These are phyloP conservation scores for Phyllotreta striolata DNA, from an alignment of 2,888 invertebrate genomes.

Conservation along the genomic window DNA sequence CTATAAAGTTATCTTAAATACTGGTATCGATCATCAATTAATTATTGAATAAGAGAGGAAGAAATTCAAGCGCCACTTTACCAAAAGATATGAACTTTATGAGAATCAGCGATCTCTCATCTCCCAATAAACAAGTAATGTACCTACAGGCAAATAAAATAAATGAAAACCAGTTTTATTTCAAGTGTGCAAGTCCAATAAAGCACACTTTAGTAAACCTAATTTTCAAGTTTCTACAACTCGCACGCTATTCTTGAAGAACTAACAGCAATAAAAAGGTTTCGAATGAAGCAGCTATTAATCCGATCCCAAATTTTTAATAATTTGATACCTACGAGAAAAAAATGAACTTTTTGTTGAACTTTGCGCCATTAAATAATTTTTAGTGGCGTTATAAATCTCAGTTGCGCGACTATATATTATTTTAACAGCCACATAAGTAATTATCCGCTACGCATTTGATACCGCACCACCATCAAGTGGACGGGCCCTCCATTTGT, in stretches of 20 bases:
- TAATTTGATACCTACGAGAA: conserved; percentile 6
- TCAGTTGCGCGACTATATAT: conserved; percentile 20
- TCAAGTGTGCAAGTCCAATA: no score
- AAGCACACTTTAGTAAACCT: no score
- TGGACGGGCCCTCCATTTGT: conserved; percentile 8
- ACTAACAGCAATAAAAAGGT: conserved; percentile 1
- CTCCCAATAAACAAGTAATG: neutral
- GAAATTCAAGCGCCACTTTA: conserved; percentile 6
- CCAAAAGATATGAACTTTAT: neutral
- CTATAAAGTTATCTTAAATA: neutral
- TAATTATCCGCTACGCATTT: conserved; percentile 26
- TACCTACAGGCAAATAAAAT: neutral
- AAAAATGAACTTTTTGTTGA: conserved; percentile 12
- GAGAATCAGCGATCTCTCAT: conserved; percentile 1
- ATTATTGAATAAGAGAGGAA: conserved; percentile 9
- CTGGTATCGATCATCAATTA: neutral
- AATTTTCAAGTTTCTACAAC: no score
- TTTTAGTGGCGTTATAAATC: conserved; percentile 26
- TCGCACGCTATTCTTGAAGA: no score
- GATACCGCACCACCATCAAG: conserved; percentile 4
- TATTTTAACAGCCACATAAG: conserved; percentile 24
- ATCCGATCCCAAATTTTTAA: conserved; percentile 3
- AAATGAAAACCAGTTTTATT: no score
- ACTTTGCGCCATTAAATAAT: conserved; percentile 17
- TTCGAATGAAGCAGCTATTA: conserved; percentile 5